Base-by-base conservation (phyloP, 2,888 invertebrate genomes). In the Volucella zonaria region DNA sequence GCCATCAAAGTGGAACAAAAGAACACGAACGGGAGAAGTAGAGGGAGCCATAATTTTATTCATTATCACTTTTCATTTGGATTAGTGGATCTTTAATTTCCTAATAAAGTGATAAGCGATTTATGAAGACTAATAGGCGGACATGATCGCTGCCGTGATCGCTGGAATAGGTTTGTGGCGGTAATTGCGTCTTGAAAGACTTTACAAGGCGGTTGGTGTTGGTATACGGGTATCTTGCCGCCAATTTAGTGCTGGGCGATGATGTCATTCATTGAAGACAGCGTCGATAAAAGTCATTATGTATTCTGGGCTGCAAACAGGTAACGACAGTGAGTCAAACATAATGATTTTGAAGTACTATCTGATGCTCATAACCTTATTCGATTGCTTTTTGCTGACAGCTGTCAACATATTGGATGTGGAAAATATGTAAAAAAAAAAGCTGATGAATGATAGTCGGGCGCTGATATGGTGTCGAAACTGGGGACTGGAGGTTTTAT, bases 261-360 rank as follows among this genome's bases (percentile, higher is more conserved):
- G 66, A 66, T 66, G 40, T 42, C 51, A 66, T 66, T 52, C 66
- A 43, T 52, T 66, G 23, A 52, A 52, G 23, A 43, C 42, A 11
- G 14, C 11, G 6, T 45, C 43, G 31, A 42, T 52, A 14, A 2
- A 23, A 23, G 10, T 52, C 42, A 66, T 52, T 52, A 52, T 6
- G 18, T 66, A 66, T 66, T 52, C 51, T 10, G 18, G 11, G 18
- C 31, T 15, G 66, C 40, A 58, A 15, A 58, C 51, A 12, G n/a
- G 51, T 52, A 42, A 11, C 4, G 51, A 66, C 66, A 42, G 51
- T 52, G 52, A 42, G 10, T 66, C 52, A 66, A 12, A 18, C 8
- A 42, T 3, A 23, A n/a, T 31, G 1, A 31, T 31, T 31, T 31
- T 31, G 31, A 31, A 31, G 31, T 6, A 31, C 31, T 31, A 31